Base-by-base conservation (phyloP, 53 echinoderm and acorn worm genomes). In the Crossaster papposus region DNA sequence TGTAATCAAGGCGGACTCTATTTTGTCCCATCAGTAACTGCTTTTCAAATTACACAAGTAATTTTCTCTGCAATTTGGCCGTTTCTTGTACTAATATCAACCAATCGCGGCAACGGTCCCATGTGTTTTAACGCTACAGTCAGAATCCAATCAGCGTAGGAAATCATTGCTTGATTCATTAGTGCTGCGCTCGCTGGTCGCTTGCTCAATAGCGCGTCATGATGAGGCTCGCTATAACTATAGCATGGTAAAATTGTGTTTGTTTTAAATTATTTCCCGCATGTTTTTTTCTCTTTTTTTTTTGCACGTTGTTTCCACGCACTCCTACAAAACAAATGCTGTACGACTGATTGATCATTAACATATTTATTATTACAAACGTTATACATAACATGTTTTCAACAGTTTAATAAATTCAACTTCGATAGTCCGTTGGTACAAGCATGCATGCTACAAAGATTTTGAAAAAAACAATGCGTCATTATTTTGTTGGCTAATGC, bases 31-130 rank as follows among this genome's bases (percentile, higher is more conserved):
- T 62, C 34, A 65, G 70, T 83, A 38, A 83, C 72, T 11, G 32
- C 84, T 84, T 84, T 32, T 52, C 72, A 84, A 84, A 72, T 84
- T 72, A 84, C 65, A 38, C 33, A 44, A 30, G 68, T 35, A 82
- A 82, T 82, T 62, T 82, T 53, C 84, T 30, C 13, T 72, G 84
- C 84, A 84, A 84, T 72, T 84, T 78, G 17, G 83, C 68, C 13
- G 83, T 83, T 68, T 70, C 26, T 65, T 51, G 64, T 24, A 29
- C 68, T 31, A 82, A 82, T n/a, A 82, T 82, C 44, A 82, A 33
- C 36, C 64, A 82, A 13, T 24, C 12, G 33, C 63, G 20, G 83
- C n/a, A 72, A 44, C 26, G 68, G 78, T 50, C 78, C 72, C 84
- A 71, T 50, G 84, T 84, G 84, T 84, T 72, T 44, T n/a, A 24